Evolutionary conservation across 2,113 vertebrate species (phyloP).

Genomic region (Pogona vitticeps): DNA sequence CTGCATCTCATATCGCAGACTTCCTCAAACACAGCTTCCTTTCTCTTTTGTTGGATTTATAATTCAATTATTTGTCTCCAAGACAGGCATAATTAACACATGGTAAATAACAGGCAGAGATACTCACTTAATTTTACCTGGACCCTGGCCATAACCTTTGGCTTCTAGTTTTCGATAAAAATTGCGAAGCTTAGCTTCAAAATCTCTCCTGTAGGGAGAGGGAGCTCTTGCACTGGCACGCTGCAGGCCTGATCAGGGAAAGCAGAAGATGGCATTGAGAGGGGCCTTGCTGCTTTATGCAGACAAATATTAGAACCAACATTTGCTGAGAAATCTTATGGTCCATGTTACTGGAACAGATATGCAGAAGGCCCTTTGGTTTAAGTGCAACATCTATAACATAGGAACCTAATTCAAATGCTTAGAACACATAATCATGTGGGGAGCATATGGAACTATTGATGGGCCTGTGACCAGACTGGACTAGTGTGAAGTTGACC

Average conservation of each 20-base stretch:
- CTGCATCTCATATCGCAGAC: neutral
- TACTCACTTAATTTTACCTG: slow-evolving; percentile 98
- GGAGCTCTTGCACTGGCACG: slow-evolving; percentile 91
- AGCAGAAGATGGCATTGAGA: slow-evolving; percentile 20
- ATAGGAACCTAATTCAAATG: neutral
- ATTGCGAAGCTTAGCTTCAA: slow-evolving; percentile 97
- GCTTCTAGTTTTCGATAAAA: slow-evolving; percentile 98
- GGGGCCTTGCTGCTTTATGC: neutral
- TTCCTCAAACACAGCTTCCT: neutral
- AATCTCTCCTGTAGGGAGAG: slow-evolving; percentile 97
- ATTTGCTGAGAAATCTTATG: neutral
- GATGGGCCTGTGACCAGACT: no score
- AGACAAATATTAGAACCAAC: slow-evolving; percentile 18
- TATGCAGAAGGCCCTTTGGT: no score
- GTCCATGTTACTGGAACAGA: no score
- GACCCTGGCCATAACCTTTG: slow-evolving; percentile 97
- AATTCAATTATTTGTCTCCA: neutral
- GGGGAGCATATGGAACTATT: neutral
- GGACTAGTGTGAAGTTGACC: neutral
- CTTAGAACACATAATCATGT: neutral
- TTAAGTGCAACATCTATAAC: neutral
- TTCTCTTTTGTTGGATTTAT: neutral
- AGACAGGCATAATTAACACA: neutral
- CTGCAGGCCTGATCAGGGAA: slow-evolving; percentile 82
- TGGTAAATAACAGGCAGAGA: neutral